Conservation (phyloP, 2,113 vertebrate genomes). For the Meles meles region DNA sequence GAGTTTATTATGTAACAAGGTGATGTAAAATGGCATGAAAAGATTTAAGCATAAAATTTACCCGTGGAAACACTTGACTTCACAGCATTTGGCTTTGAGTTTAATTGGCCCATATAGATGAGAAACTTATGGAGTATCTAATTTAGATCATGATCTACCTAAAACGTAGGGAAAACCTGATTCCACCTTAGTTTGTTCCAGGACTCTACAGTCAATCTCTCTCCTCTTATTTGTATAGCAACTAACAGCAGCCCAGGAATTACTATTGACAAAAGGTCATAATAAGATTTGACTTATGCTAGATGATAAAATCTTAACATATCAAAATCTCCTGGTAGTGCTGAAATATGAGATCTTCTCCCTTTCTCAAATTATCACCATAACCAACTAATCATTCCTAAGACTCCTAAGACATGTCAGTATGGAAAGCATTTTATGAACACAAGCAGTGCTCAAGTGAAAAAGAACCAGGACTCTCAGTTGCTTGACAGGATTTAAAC, state of each 20-base stretch:
- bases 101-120: neutral
- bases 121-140: neutral
- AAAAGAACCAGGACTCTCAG: neutral
- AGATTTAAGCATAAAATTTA: neutral
- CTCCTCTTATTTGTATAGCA: neutral
- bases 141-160: neutral
- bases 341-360: neutral
- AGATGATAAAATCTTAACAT: neutral
- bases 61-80: neutral
- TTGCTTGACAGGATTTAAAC: neutral
- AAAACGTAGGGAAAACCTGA: neutral
- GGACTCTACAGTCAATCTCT: neutral
- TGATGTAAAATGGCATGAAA: neutral
- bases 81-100: neutral
- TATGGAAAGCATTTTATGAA: neutral
- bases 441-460: neutral
- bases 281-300: neutral
- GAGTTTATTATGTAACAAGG: neutral
- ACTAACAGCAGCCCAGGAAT: neutral
- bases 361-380: conserved; percentile 19
- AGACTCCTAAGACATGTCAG: neutral
- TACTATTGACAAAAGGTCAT: neutral
- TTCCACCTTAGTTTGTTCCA: neutral
- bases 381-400: neutral
- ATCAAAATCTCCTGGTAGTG: neutral